Evolutionary conservation across 1,140 invertebrate species (phyloP), one percentile per base, ranked within the genome.

Genomic region (Anastrepha ludens): DNA sequence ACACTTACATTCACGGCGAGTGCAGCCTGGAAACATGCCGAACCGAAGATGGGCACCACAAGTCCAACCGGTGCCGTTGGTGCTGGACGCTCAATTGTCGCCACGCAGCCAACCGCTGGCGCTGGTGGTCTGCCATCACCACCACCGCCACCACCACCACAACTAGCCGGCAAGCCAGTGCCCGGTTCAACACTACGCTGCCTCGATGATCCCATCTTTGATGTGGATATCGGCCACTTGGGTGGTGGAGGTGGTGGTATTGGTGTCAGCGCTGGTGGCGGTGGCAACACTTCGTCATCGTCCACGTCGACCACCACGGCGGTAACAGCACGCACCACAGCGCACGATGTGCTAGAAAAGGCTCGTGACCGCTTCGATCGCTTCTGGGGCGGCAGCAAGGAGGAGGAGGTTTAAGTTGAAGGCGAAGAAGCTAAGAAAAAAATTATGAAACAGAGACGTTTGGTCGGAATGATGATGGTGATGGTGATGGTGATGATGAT

Each of bases 311-410:
- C 89, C 64, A 91, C 90, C 88, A 92, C 87, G 93, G 94, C 88
- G 90, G 89, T 91, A 92, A 94, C 87, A 85, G 94, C 90, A 58
- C 91, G 95, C 93, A 93, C 94, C 91, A 89, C 95, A 89, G 96
- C 97, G 6, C 96, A 96, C 39, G 97, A 97, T 90, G 96, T 97
- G 44, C 94, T 98, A 44, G 97, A 98, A 91, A 96, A 96, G 90
- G 97, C 97, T 88, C 95, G 96, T 87, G 97, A 96, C 92, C 95
- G 97, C 88, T 97, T 97, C 90, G 97, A 98, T 94, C 96, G 97
- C 90, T 98, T 98, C 93, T 98, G 97, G 97, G 96, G 96, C 85
- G 94, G 94, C 86, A 92, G 85, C 88, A 93, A 92, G 88, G 93
- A 94, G 89, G 92, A 91, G 87, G 91, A 89, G 89, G 92, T 92